These are phyloP conservation scores for Neuroterus valhalla DNA, from an alignment of 1,140 invertebrate species.

Conservation along the genomic window DNA sequence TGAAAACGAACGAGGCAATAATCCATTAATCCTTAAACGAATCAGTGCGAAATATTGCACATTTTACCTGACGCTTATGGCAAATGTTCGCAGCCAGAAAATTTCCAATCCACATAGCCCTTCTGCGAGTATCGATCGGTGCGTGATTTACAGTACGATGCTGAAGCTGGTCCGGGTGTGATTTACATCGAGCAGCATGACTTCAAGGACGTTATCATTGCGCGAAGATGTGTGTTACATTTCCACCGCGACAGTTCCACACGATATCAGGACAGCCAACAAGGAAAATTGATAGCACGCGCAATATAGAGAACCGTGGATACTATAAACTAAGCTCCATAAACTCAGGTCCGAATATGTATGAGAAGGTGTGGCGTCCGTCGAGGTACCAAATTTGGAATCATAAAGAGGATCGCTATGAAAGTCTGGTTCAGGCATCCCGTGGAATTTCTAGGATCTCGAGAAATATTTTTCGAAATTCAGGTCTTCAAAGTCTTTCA, in stretches of 20 bases:
- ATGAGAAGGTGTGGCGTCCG: conserved; percentile 5
- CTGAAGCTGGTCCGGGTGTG: background rate
- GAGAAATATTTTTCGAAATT: too few species aligned
- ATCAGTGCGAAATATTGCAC: conserved; percentile 3
- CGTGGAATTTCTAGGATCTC: too few species aligned
- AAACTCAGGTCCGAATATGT: conserved; percentile 16
- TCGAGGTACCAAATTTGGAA: background rate
- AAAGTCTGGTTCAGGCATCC: too few species aligned
- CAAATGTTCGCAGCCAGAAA: background rate
- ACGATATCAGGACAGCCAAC: background rate
- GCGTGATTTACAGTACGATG: background rate
- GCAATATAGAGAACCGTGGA: conserved; percentile 3
- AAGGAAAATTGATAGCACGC: conserved; percentile 12
- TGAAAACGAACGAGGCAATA: background rate
- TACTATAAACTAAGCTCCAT: conserved; percentile 7
- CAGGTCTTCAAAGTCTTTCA: too few species aligned
- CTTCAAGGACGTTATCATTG: conserved; percentile 11
- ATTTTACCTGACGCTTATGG: background rate
- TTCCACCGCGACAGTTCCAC: background rate
- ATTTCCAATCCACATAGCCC: background rate
- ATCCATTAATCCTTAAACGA: conserved; percentile 10
- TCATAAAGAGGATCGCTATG: too few species aligned
- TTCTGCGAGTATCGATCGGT: background rate
- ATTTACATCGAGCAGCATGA: background rate
- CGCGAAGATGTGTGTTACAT: conserved; percentile 15